Conservation (phyloP, 1,140 invertebrate species). For the Drosophila prosaltans region DNA sequence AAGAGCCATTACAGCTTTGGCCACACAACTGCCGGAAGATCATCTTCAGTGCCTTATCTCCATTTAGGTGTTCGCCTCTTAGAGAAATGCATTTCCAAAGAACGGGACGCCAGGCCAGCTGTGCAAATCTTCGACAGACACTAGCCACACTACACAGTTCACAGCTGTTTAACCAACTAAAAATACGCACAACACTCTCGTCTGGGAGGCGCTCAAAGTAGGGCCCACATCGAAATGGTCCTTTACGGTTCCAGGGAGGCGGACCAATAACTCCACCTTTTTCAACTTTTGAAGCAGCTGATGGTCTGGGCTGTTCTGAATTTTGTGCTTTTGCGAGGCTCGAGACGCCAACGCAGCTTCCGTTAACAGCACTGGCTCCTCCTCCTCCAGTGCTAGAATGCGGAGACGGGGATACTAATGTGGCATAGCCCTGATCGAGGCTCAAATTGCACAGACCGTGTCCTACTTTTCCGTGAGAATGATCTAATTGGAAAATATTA, state of each 20-base stretch:
- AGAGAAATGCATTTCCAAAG: conserved; percentile 90
- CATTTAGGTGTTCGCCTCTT: conserved; percentile 87
- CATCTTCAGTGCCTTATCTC: conserved; percentile 88
- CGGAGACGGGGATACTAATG: conserved; percentile 86
- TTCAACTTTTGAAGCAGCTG: conserved; percentile 35
- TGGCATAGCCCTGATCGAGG: conserved; percentile 90
- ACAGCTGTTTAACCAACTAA: conserved; percentile 89
- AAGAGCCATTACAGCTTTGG: conserved; percentile 85
- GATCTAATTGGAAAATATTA: conserved; percentile 72
- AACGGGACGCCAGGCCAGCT: conserved; percentile 91
- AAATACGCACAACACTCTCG: conserved; percentile 86
- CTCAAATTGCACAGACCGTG: conserved; percentile 83
- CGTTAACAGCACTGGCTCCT: conserved; percentile 57
- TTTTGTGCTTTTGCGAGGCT: not conserved
- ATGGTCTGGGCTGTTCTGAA: conserved; percentile 2
- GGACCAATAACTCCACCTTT: conserved; percentile 54
- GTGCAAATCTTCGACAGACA: conserved; percentile 92
- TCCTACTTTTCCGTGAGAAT: conserved; percentile 76
- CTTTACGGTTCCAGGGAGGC: conserved; percentile 78
- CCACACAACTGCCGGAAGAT: conserved; percentile 86
- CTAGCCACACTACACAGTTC: conserved; percentile 91
- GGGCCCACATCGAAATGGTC: conserved; percentile 72
- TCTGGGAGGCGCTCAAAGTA: conserved; percentile 85
- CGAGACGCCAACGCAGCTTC: conserved; percentile 52
- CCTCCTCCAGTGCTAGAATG: conserved; percentile 51